Evolutionary conservation across 2,113 vertebrate species (phyloP).

Genomic region (Malurus elegans): DNA sequence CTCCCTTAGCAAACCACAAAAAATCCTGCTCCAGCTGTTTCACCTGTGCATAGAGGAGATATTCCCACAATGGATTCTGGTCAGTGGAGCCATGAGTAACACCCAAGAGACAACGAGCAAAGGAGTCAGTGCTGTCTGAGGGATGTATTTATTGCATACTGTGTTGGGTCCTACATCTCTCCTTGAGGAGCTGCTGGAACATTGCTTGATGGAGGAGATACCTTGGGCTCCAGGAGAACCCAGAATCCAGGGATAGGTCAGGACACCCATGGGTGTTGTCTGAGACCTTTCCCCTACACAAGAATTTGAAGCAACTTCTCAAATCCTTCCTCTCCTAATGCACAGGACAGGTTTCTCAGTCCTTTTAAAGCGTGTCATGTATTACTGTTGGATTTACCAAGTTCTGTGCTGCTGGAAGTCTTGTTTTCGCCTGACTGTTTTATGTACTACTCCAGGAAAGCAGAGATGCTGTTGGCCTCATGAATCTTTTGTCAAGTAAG

Average conservation of each 20-base stretch:
- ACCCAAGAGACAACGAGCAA: background rate
- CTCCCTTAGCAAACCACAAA: background rate
- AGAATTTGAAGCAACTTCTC: background rate
- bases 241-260: background rate
- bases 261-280: background rate
- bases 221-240: background rate
- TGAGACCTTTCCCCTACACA: background rate
- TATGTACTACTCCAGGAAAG: background rate
- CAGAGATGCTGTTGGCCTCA: background rate
- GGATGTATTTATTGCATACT: background rate
- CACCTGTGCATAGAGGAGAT: background rate
- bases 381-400: background rate
- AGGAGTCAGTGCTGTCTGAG: background rate
- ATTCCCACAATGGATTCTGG: background rate
- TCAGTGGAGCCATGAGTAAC: background rate
- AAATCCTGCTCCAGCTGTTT: background rate
- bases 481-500: constrained; percentile 4
- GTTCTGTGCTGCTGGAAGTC: background rate
- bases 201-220: background rate
- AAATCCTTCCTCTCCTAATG: background rate
- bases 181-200: background rate
- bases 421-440: background rate
- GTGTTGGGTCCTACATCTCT: background rate
- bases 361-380: background rate
- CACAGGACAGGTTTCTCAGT: background rate